These are phyloP conservation scores for Spilogale gracilis DNA, from an alignment of 2,113 vertebrate species.

Conservation along the genomic window DNA sequence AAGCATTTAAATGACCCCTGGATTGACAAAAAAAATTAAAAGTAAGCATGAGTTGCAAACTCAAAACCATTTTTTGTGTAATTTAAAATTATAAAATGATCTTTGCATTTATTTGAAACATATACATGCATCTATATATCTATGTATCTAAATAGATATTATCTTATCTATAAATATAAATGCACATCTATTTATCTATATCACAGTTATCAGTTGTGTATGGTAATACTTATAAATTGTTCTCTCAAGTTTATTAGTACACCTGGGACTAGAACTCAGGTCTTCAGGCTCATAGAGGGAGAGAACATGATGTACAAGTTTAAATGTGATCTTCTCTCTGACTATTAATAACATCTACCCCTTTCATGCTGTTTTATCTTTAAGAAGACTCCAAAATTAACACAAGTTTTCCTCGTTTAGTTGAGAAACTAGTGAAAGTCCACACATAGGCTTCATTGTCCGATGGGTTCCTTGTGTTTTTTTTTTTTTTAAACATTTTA, in stretches of 20 bases:
- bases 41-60: background rate
- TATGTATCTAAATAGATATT: background rate
- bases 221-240: background rate
- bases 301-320: background rate
- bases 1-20: background rate
- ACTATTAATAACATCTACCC: no score
- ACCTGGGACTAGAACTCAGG: background rate
- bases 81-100: background rate
- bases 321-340: no score
- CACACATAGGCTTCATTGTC: background rate
- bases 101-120: background rate
- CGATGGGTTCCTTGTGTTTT: background rate
- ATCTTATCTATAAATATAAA: background rate
- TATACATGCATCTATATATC: no score
- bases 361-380: background rate
- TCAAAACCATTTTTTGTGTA: background rate
- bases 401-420: background rate
- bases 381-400: background rate
- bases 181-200: no score
- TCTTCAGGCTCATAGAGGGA: background rate
- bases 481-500: no score
- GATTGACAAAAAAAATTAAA: background rate
- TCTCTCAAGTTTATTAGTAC: background rate
- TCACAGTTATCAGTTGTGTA: background rate
- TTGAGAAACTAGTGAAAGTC: background rate